These are phyloP conservation scores for Sturnira hondurensis DNA, from an alignment of 2,113 vertebrate species.

Conservation along the genomic window DNA sequence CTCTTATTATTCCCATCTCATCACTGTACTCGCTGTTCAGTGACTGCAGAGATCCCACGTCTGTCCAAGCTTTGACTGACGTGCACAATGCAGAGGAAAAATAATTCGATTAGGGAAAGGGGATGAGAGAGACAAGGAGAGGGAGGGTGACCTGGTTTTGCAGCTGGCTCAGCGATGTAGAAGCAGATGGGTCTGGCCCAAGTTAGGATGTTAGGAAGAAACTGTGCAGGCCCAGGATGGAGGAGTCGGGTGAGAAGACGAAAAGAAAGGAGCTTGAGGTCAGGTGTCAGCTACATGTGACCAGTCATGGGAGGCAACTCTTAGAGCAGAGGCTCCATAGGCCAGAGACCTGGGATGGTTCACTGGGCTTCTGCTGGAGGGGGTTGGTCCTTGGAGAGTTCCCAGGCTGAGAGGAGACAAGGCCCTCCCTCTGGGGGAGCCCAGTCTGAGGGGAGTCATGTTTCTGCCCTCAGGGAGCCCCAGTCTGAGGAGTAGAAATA, in stretches of 20 bases:
- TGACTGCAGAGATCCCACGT: background rate
- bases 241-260: conserved; percentile 1
- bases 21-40: background rate
- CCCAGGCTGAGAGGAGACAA: background rate
- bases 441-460: background rate
- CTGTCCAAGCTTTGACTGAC: background rate
- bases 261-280: background rate
- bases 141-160: conserved; percentile 69
- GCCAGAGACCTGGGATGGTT: background rate
- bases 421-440: background rate
- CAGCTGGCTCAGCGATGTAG: conserved; percentile 65
- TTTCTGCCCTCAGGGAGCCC: background rate
- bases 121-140: conserved; percentile 60
- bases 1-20: background rate
- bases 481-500: background rate
- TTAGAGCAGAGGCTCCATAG: background rate
- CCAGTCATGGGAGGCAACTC: background rate
- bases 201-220: background rate
- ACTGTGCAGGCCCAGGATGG: background rate
- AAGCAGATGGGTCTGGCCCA: conserved; percentile 34
- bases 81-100: background rate
- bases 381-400: background rate
- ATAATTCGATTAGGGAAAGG: conserved; percentile 63
- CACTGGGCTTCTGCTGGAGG: background rate
- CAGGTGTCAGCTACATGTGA: background rate